phyloP scores from a whole-genome alignment of 2,113 vertebrate genomes.

The Gnathonemus echidnorhynchus region DNA sequence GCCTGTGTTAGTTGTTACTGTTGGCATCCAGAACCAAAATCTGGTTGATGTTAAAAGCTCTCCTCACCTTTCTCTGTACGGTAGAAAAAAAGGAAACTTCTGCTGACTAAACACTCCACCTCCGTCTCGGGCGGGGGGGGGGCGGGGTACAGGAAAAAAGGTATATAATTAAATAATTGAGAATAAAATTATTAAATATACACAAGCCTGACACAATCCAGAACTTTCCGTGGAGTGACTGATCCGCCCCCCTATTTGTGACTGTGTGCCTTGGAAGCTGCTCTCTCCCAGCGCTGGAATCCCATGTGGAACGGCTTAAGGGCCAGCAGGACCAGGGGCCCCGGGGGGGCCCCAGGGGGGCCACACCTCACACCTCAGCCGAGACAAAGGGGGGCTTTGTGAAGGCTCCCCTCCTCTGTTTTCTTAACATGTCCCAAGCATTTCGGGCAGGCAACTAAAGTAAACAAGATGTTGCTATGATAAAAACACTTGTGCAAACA shows the following conservation, averaged over 20 bases:
- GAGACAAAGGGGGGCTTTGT: conserved; percentile 97
- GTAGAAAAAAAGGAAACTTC: conserved; percentile 35
- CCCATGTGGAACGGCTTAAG: conserved; percentile 99
- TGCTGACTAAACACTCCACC: conserved; percentile 49
- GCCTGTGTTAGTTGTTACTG: conserved; percentile 54
- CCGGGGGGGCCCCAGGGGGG: conserved; percentile 88
- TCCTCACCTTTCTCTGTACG: conserved; percentile 48
- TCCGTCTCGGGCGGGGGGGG: background rate
- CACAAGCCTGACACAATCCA: conserved; percentile 58
- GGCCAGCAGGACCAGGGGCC: conserved; percentile 48
- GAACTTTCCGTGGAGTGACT: conserved; percentile 71
- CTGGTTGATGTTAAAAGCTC: conserved; percentile 55
- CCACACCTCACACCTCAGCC: conserved; percentile 99
- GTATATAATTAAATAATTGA: conserved; percentile 2
- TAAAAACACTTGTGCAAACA: conserved; percentile 99
- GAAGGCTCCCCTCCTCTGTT: conserved; percentile 88
- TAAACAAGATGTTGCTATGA: conserved; percentile 99
- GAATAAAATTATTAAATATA: conserved; percentile 25
- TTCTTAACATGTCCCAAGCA: conserved; percentile 99
- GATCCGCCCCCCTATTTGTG: conserved; percentile 63
- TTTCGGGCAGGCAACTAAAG: conserved; percentile 99
- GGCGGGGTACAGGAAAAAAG: background rate
- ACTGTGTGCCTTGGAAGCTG: conserved; percentile 61
- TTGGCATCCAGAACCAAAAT: conserved; percentile 59
- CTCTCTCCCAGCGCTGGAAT: conserved; percentile 74